Evolutionary conservation across 1,140 invertebrate species (phyloP), one percentile per base, ranked within the genome.

Genomic region (Sinonovacula constricta): DNA sequence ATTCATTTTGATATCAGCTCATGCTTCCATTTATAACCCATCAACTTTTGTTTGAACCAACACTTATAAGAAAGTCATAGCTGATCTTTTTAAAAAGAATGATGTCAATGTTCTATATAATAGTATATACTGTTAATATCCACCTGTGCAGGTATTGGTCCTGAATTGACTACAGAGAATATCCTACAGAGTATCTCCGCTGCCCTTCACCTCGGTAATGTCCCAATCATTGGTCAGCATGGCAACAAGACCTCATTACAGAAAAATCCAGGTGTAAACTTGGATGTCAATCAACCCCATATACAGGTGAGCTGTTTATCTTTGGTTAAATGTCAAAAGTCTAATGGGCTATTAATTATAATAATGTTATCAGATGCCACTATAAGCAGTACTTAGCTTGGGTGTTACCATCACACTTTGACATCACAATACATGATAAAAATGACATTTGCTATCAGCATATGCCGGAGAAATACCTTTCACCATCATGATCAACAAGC

Each of bases 231-330:
- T 39, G 98, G 98, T 12, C 98, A 99, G 92, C 95, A 94, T 0
- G 95, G 94, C 30, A 93, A 95, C 0, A 95, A 96, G 90, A 93
- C 94, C 59, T 93, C 94, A n/a, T 93, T 99, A 67, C 94, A 97
- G 79, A 97, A 97, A 88, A 99, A 99, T 92, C 96, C 97, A 0
- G 96, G 96, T 31, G 97, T 98, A 66, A 98, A 95, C 92, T 93
- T 99, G 81, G 98, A 99, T 93, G 96, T 97, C 28, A 96, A 98
- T 79, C 98, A 99, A 91, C 98, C 98, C 34, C 92, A 99, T 45
- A 96, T 99, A 85, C 96, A 95, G 92, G 94, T 95, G 85, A 83
- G 79, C n/a, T n/a, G n/a, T n/a, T n/a, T n/a, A n/a, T n/a, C n/a
- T n/a, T n/a, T 22, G 57, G 30, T 31, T 59, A 31, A 59, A 59